Percentiles rank a stretch among this genome's conserved stretches.
These are phyloP conservation scores for Otus sunia DNA, from an alignment of 2,113 vertebrate genomes.

Conservation along the genomic window DNA sequence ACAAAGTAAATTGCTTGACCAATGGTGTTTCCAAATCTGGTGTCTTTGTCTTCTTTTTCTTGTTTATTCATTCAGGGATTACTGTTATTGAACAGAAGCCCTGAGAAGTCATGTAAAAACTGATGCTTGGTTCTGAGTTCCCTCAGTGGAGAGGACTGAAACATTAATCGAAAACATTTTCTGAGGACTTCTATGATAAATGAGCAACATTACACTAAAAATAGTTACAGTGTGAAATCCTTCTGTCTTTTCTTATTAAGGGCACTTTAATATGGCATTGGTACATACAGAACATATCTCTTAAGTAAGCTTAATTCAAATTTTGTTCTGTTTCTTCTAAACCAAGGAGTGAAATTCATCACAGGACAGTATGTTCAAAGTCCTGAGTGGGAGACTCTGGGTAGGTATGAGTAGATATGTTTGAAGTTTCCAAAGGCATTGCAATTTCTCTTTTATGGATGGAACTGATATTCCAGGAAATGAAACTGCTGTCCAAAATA, in stretches of 20 bases:
- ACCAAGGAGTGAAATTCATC: background rate
- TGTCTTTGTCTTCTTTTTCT: background rate
- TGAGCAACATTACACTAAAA: background rate
- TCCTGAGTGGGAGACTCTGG: background rate
- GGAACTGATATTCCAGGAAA: background rate
- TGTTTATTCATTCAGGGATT: background rate
- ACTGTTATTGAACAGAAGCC: background rate
- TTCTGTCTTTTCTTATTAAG: background rate
- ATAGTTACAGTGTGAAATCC: background rate
- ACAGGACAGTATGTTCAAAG: background rate
- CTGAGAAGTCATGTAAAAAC: background rate
- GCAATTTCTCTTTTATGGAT: background rate
- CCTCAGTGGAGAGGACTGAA: background rate
- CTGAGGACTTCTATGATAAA: background rate
- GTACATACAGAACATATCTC: background rate
- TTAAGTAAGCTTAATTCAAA: background rate
- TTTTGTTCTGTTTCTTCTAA: background rate
- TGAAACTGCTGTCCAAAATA: background rate
- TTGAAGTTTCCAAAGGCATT: background rate
- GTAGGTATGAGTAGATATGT: background rate
- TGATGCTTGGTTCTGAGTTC: background rate
- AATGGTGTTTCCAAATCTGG: fast-evolving
- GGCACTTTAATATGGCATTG: background rate
- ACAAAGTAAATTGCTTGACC: fast-evolving
- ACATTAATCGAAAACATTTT: background rate